A percentile compares a stretch with the other conserved stretches of the same genome.
phyloP scores from a whole-genome alignment of 2,113 vertebrate genomes.

The Notarius lentiginosus region DNA sequence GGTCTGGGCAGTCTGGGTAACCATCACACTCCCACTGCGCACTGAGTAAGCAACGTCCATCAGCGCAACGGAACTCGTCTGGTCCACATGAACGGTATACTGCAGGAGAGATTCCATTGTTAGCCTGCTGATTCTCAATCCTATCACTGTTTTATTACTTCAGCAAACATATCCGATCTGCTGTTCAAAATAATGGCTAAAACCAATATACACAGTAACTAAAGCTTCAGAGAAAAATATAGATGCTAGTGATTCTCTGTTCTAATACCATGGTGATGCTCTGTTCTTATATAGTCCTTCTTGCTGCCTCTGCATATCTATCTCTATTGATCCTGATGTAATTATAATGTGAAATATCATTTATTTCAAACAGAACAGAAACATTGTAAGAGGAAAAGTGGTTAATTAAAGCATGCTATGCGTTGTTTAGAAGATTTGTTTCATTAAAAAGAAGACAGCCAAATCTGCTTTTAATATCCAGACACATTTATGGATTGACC shows the following conservation, averaged over 20 bases:
- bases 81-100: slow-evolving; percentile 84
- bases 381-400: not conserved
- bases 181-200: slow-evolving; percentile 7
- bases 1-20: slow-evolving; percentile 91
- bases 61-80: slow-evolving; percentile 88
- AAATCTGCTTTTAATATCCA: not conserved
- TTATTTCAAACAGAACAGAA: not conserved
- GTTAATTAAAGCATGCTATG: not conserved
- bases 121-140: not conserved
- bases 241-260: not conserved
- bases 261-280: not conserved
- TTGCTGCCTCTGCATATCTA: not conserved
- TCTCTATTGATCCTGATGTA: not conserved
- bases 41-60: slow-evolving; percentile 90
- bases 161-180: not conserved
- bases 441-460: not conserved
- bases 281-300: no score
- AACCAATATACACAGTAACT: not conserved
- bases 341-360: not conserved
- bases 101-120: slow-evolving; percentile 56
- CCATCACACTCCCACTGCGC: slow-evolving; percentile 95
- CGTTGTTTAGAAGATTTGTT: not conserved
- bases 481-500: no score
- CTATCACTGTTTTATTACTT: not conserved
- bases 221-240: not conserved